These are phyloP conservation scores for Callyntrura sp. DNA, from an alignment of 2,888 invertebrate genomes.

Conservation along the genomic window DNA sequence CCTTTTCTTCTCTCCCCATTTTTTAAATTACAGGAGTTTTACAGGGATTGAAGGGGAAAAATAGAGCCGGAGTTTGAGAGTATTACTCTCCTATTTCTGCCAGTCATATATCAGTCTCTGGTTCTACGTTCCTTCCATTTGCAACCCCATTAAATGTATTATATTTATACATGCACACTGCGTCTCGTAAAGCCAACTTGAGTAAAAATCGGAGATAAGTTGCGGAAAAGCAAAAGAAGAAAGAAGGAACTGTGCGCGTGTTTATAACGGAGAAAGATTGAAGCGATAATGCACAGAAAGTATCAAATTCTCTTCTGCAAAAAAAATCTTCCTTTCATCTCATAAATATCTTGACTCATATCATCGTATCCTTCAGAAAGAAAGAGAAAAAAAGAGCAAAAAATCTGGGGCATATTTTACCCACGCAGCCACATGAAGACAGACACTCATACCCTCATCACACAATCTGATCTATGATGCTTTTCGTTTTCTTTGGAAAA, in stretches of 20 bases:
- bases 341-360: not conserved
- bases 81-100: too few species aligned
- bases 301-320: constrained; percentile 1
- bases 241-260: constrained; percentile 10
- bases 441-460: constrained; percentile 26
- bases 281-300: constrained; percentile 9
- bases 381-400: constrained; percentile 14
- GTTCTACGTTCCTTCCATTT: too few species aligned
- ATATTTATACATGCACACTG: not conserved
- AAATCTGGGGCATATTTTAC: constrained; percentile 45
- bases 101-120: too few species aligned
- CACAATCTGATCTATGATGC: constrained; percentile 41
- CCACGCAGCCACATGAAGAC: constrained; percentile 15
- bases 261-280: constrained; percentile 9
- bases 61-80: not conserved
- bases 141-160: too few species aligned
- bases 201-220: constrained; percentile 12
- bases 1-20: not conserved
- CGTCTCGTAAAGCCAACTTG: constrained; percentile 1
- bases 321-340: not conserved
- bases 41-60: constrained; percentile 7
- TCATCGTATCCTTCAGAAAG: too few species aligned
- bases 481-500: not conserved
- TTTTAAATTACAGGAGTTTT: constrained; percentile 13
- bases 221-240: not conserved